Conservation (phyloP, 1,140 invertebrate genomes). For the Caenorhabditis briggsae region DNA sequence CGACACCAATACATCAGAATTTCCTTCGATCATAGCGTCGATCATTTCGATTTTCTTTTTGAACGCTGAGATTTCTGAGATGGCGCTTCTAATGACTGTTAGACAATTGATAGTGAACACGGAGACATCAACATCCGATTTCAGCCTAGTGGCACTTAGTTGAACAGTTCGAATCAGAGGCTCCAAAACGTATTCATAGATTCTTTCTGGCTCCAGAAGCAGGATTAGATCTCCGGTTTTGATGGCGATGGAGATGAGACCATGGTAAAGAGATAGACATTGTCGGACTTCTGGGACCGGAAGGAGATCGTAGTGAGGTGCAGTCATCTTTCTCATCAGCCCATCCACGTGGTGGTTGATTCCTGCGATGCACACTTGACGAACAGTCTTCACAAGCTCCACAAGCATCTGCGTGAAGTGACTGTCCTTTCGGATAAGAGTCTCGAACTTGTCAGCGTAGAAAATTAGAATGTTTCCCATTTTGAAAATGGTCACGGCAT, state of each 20-base stretch:
- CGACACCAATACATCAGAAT: slow-evolving; percentile 22
- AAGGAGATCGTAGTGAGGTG: slow-evolving; percentile 12
- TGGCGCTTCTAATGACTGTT: slow-evolving; percentile 43
- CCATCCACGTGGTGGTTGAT: slow-evolving; percentile 46
- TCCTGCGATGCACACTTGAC: slow-evolving; percentile 35
- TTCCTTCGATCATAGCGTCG: slow-evolving; percentile 42
- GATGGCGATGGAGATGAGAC: slow-evolving; percentile 13
- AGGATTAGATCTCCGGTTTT: slow-evolving; percentile 31
- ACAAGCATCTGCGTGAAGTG: slow-evolving; percentile 16
- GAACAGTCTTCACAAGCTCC: slow-evolving; percentile 27
- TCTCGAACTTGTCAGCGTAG: slow-evolving; percentile 30
- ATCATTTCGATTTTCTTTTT: slow-evolving; percentile 53
- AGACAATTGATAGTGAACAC: slow-evolving; percentile 37
- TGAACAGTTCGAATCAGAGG: slow-evolving; percentile 40
- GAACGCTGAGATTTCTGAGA: slow-evolving; percentile 19
- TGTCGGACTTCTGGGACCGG: slow-evolving; percentile 29
- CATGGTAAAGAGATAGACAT: slow-evolving; percentile 33
- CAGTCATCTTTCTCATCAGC: slow-evolving; percentile 32
- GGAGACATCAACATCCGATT: slow-evolving; percentile 14
- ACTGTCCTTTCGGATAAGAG: slow-evolving; percentile 7
- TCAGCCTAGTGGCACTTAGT: slow-evolving; percentile 7
- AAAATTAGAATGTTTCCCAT: slow-evolving; percentile 37
- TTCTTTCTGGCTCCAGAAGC: slow-evolving; percentile 25
- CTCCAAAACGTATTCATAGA: slow-evolving; percentile 41
- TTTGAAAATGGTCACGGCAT: slow-evolving; percentile 30